Evolutionary conservation across 2,113 vertebrate genomes (phyloP), one percentile per base, ranked within the genome.

Genomic region (Nothoprocta pentlandii): DNA sequence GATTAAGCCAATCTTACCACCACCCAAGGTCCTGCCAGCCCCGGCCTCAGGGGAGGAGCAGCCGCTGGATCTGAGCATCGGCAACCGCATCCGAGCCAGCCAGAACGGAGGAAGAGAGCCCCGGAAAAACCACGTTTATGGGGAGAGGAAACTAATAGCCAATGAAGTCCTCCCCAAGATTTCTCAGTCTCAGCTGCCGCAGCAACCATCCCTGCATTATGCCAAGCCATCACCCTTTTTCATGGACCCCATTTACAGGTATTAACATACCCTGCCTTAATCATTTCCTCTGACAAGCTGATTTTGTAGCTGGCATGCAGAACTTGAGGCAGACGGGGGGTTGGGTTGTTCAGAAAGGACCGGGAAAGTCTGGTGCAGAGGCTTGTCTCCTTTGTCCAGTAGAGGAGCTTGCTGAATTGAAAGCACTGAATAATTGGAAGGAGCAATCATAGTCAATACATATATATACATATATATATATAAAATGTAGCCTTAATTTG

Each of bases 231-330:
- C 99, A 0, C 99, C 99, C 70, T 99, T 99, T 97, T 99, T 99
- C 98, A 99, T 99, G 99, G 99, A 99, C 96, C 99, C 99, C 88
- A 99, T 99, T 93, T 99, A 99, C 99, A 99, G 99, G 99, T 99
- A 99, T 98, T 98, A 98, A 98, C 98, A 98, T 96, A 97, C 98
- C 97, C 98, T 97, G 92, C 91, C 97, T 96, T 97, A 95, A 87
- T 67, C 10, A 0, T 17, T 92, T 59, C 22, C 78, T 64, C 86
- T 92, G 58, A 68, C 20, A 42, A 78, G 87, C 90, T 80, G 3
- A 2, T 76, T 85, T 76, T 21, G 28, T 49, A 14, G 20, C 63
- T 80, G 89, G 23, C 14, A 1, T 23, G 5, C 6, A 1, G 34
- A 3, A 2, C 28, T 32, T 2, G 70, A 46, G 85, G 70, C 15